Evolutionary conservation across 1,140 invertebrate genomes (phyloP).

Genomic region (Dendroctonus valens): DNA sequence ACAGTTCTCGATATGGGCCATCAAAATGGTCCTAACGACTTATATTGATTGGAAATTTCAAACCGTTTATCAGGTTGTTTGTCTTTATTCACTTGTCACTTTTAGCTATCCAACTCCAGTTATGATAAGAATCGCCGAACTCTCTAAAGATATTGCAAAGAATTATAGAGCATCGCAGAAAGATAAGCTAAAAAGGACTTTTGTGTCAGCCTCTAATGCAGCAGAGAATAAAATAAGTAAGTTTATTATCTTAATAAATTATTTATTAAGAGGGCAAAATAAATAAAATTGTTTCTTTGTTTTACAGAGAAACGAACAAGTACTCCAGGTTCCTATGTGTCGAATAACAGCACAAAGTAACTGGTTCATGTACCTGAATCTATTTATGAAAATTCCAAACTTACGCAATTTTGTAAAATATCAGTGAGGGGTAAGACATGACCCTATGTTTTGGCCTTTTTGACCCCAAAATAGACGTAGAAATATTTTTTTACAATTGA

Average conservation of each 20-base stretch:
- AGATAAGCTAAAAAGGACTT: slow-evolving; percentile 61
- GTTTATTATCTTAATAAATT: slow-evolving; percentile 15
- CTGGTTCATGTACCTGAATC: no score
- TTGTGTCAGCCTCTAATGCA: slow-evolving; percentile 63
- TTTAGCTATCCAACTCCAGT: slow-evolving; percentile 65
- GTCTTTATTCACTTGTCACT: neutral
- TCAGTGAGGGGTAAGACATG: no score
- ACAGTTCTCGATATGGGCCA: no score
- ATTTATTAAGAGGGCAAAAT: neutral
- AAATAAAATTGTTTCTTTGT: slow-evolving; percentile 4
- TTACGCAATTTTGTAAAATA: no score
- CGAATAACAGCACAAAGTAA: slow-evolving; percentile 5
- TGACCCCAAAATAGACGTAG: neutral
- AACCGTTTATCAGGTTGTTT: no score
- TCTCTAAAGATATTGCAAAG: slow-evolving; percentile 66
- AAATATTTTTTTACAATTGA: neutral
- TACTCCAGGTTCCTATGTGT: slow-evolving; percentile 18
- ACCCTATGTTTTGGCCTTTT: no score
- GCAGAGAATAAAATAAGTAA: slow-evolving; percentile 54
- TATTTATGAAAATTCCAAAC: no score
- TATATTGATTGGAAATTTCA: no score
- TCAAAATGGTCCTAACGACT: no score
- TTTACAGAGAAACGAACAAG: slow-evolving; percentile 26
- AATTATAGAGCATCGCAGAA: slow-evolving; percentile 58
- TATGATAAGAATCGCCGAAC: slow-evolving; percentile 72